phyloP scores from a whole-genome alignment of 2,113 vertebrate species.

The Pangasianodon hypophthalmus region DNA sequence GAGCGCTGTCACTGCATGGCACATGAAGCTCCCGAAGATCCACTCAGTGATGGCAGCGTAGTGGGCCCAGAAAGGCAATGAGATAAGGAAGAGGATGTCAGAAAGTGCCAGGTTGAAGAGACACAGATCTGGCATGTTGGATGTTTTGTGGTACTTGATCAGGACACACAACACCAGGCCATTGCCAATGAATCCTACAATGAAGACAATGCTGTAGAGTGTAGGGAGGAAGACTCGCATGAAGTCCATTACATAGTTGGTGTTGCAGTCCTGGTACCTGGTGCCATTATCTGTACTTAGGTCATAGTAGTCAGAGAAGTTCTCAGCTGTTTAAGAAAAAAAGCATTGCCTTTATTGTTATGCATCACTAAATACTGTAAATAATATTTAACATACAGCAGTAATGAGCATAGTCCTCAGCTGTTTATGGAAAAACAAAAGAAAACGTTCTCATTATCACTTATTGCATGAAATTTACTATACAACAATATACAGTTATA shows the following conservation, averaged over 20 bases:
- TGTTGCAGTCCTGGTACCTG: constrained; percentile 25
- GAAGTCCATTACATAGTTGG: constrained; percentile 28
- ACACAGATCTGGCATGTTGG: too few species aligned
- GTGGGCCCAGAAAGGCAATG: constrained; percentile 78
- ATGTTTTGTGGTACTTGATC: too few species aligned
- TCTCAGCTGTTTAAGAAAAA: background rate
- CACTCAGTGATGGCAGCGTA: constrained; percentile 66
- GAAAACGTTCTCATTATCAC: background rate
- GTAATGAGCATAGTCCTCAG: background rate
- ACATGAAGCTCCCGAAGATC: constrained; percentile 77
- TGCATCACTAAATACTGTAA: background rate
- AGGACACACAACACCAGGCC: too few species aligned
- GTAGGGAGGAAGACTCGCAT: constrained; percentile 65
- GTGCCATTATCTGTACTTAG: background rate
- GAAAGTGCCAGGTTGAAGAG: too few species aligned
- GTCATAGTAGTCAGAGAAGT: background rate
- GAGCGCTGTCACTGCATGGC: constrained; percentile 71
- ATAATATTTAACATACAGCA: background rate
- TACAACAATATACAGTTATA: too few species aligned
- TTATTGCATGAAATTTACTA: background rate
- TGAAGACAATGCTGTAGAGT: too few species aligned
- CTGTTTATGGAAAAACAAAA: background rate
- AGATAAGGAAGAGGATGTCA: constrained; percentile 78
- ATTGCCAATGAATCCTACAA: too few species aligned
- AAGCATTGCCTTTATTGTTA: background rate